phyloP scores from a whole-genome alignment of 2,888 invertebrate genomes.

The Phania funesta region DNA sequence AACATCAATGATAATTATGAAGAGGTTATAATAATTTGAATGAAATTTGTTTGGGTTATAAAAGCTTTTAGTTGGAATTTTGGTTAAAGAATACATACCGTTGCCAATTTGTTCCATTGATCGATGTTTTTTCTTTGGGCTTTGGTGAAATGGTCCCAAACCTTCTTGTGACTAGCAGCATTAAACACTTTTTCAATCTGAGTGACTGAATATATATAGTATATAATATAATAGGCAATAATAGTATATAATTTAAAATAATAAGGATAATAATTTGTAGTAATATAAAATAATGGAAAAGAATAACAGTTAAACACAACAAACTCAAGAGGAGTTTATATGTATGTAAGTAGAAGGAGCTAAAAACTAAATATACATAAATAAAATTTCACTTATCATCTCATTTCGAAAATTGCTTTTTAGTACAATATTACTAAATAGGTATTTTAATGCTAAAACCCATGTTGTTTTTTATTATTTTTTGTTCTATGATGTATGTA shows the following conservation, averaged over 20 bases:
- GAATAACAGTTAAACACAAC: slow-evolving; percentile 61
- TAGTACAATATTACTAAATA: too few species aligned
- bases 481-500: not conserved
- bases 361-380: slow-evolving; percentile 47
- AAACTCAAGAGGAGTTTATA: slow-evolving; percentile 82
- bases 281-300: slow-evolving; percentile 44
- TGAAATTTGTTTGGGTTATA: slow-evolving; percentile 65
- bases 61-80: slow-evolving; percentile 56
- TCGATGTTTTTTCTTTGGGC: slow-evolving; percentile 99
- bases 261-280: slow-evolving; percentile 79
- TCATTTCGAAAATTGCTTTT: not conserved
- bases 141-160: slow-evolving; percentile 99
- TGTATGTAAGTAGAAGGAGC: slow-evolving; percentile 48
- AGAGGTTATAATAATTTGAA: slow-evolving; percentile 34
- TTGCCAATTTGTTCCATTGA: slow-evolving; percentile 97
- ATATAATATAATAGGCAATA: slow-evolving; percentile 72
- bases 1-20: slow-evolving; percentile 11
- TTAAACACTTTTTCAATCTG: slow-evolving; percentile 99
- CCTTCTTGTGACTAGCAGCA: slow-evolving; percentile 97
- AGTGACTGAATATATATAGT: slow-evolving; percentile 88
- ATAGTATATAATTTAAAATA: slow-evolving; percentile 77
- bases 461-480: too few species aligned
- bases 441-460: too few species aligned
- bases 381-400: slow-evolving; percentile 12
- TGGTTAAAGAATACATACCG: slow-evolving; percentile 85